Percentiles rank a stretch among this genome's conserved stretches.
Evolutionary conservation across 2,797 vertebrate genomes (phyloP).

Genomic region (Eulemur rubriventer): DNA sequence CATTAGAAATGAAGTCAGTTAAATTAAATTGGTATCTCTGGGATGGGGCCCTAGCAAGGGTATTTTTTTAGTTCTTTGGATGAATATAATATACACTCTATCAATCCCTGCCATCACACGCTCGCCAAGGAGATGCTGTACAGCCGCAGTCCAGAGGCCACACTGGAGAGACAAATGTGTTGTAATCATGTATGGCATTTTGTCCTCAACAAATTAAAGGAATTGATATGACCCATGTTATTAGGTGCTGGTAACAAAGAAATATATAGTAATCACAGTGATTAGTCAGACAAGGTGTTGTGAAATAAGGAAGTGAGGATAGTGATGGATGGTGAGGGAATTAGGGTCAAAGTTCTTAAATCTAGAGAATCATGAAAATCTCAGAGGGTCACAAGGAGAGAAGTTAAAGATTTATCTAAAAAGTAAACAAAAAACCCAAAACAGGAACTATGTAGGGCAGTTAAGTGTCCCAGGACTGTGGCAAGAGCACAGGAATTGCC

Average conservation of each 20-base stretch:
- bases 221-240: neutral
- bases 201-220: neutral
- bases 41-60: too few relatives aligned
- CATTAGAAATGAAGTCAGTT: neutral
- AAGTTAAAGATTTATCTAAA: neutral
- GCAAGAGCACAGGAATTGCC: neutral
- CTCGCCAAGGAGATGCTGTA: neutral
- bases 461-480: neutral
- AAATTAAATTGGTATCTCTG: neutral
- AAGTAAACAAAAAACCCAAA: neutral
- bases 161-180: neutral
- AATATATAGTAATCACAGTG: neutral
- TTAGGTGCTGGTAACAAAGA: neutral
- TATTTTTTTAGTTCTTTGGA: neutral
- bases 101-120: neutral
- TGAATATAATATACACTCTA: neutral
- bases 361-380: neutral
- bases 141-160: neutral
- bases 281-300: neutral
- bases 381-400: neutral
- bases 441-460: neutral
- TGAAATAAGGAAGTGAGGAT: neutral
- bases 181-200: neutral
- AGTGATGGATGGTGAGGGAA: neutral
- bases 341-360: neutral